Evolutionary conservation across 2,113 vertebrate genomes (phyloP), one percentile per base, ranked within the genome.

Genomic region (Sphaerodactylus townsendi): DNA sequence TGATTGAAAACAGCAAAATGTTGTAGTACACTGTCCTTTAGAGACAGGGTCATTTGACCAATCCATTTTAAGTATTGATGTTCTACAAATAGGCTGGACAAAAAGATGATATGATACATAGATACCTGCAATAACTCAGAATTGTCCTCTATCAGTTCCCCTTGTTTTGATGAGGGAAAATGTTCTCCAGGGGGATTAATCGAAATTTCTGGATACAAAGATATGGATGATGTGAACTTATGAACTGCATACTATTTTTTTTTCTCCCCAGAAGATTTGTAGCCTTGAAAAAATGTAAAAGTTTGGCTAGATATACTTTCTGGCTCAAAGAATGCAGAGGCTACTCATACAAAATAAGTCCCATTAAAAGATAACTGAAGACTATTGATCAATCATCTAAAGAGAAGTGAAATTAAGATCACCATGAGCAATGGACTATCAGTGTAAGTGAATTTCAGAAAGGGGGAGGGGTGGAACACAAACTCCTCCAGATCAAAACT

Each of bases 21-120:
- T 77, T 75, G 48, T 21, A 56, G 79, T 88, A 44, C 87, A 73
- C 89, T 82, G 70, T 92, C 91, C 92, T 92, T 90, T 91, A 92
- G 87, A 64, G 86, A 76, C 77, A 76, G 92, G 85, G 86, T 89
- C 0, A 85, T 87, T 91, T 13, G 71, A 85, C 90, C 88, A 88
- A 3, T 70, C 85, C 85, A 92, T 94, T 94, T 69, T 94, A 92
- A 71, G 88, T 90, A 78, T 69, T 81, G 84, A 92, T 92, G 89
- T 90, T 92, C 91, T 93, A 90, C 91, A 90, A 91, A 92, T 92
- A 92, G 92, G 85, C 79, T 33, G 1, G 0, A n/a, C 86, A 92
- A 84, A 92, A 93, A 33, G 48, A 89, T 56, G 76, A 48, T 92
- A 69, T 86, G 83, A 81, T 86, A 85, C 87, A 85, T 86, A 89